Base-by-base conservation (phyloP, 2,113 vertebrate genomes). In the Osmerus mordax region DNA sequence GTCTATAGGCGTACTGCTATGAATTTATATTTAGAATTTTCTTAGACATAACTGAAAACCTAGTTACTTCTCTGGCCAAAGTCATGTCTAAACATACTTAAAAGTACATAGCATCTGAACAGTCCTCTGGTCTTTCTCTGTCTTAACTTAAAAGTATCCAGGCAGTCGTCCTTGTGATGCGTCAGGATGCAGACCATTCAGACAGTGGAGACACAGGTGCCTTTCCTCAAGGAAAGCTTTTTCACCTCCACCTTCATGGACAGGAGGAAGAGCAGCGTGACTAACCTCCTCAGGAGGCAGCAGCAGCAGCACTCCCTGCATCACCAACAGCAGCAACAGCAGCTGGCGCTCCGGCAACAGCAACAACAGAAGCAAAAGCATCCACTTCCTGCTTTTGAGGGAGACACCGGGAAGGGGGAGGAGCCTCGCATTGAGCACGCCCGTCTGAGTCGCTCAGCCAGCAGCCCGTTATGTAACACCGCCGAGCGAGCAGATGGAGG, bases 391-490 rank as follows among this genome's bases (percentile, higher is more conserved):
- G 55, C 70, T 6, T 65, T 85, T 83, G 85, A 82, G 82, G 92
- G 87, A 85, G 92, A 89, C 86, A 90, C 80, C 83, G 82, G 80
- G 83, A 83, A 81, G 84, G 70, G 82, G 83, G 86, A 81, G 32
- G 86, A 67, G 87, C 88, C 88, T 90, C 71, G 80, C 65, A 90
- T 88, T 86, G 92, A 94, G 91, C 95, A 91, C 90, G 92, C 90
- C 87, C 87, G 87, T 62, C 83, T 87, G 21, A 89, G 89, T 87
- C 93, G 91, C 81, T 86, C 91, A 0, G 91, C 83, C 53, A 89
- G 94, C 93, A 90, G 89, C 89, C 93, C 93, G 69, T 94, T 95
- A 92, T 95, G 94, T 88, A 93, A 92, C 91, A 88, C 89, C 74
- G 84, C 85, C 16, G 93, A 91, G 85, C 86, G 53, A 75, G 92